Base-by-base conservation (phyloP, 2,113 vertebrate genomes). In the Tonatia bakeri region DNA sequence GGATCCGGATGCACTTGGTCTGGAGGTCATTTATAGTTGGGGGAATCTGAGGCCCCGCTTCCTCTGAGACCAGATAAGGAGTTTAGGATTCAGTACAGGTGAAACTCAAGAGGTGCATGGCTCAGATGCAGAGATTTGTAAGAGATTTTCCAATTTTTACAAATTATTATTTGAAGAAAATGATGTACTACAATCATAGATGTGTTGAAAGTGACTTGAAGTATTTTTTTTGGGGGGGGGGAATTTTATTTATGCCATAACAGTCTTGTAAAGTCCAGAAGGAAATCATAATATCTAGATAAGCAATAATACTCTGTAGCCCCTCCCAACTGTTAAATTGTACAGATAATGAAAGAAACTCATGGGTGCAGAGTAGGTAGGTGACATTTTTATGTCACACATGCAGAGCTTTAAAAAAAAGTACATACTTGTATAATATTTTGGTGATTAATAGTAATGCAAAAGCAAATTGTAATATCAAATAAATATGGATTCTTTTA, bases 401-500 rank as follows among this genome's bases (percentile, higher is more conserved):
- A 40, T 22, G 26, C 33, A 59, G 59, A 87, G 45, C 5, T 50
- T 91, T 64, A 15, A 33, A 24, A 31, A 31, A 43, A 70, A 65
- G 20, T 33, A 75, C 54, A 33, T 43, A 79, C 17, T 40, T 80
- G n/a, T 83, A 28, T 69, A 43, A 52, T 56, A 81, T 86, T 95
- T 93, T 94, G 91, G 67, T 91, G 91, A 93, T 75, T 67, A 73
- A 91, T 95, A 77, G 36, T 86, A 89, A 95, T 96, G 50, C 4
- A 79, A 87, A 94, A 90, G 76, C 31, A 87, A 81, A 93, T 40
- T 84, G 22, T 72, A 91, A 79, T 93, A 79, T 31, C 26, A 70
- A 94, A 76, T 89, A 82, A 93, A 75, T 96, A 77, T 90, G 94
- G 95, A 91, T 88, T 90, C 67, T 79, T 80, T 86, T 82, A 47